Percentiles rank a stretch among this genome's conserved stretches.
Evolutionary conservation across 1,140 invertebrate species (phyloP).

Genomic region (Cydia strobilella): DNA sequence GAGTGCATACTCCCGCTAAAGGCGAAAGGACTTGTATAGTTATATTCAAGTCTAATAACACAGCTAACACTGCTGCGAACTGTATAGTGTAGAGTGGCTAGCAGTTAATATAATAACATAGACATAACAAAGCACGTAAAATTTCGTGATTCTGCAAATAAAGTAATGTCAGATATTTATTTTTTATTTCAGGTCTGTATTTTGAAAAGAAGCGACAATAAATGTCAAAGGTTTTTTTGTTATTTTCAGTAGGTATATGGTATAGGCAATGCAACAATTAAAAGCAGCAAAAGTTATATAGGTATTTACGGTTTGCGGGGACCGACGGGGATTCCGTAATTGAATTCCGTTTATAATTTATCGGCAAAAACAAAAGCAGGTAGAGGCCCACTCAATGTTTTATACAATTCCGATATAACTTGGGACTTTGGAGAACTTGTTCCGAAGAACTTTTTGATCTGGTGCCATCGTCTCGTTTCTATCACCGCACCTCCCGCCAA

Average conservation of each 20-base stretch:
- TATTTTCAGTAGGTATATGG: neutral
- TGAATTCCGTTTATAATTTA: constrained; percentile 23
- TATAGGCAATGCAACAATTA: constrained; percentile 21
- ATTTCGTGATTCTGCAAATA: too few relatives aligned
- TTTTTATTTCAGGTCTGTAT: neutral
- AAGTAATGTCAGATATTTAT: neutral
- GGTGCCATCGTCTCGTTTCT: too few relatives aligned
- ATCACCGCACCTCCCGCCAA: too few relatives aligned
- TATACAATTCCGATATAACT: constrained; percentile 20
- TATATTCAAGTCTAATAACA: too few relatives aligned
- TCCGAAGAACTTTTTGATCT: too few relatives aligned
- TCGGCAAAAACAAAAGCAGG: constrained; percentile 22
- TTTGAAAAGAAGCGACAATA: neutral
- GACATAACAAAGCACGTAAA: too few relatives aligned
- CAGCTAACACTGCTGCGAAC: too few relatives aligned
- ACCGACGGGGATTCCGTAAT: constrained; percentile 12
- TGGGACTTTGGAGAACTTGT: constrained; percentile 12
- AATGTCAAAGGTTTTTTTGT: neutral
- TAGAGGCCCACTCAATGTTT: constrained; percentile 16
- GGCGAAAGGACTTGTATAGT: neutral
- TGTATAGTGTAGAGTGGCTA: too few relatives aligned
- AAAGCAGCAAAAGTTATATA: constrained; percentile 21
- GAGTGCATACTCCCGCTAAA: too few relatives aligned
- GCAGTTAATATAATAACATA: too few relatives aligned
- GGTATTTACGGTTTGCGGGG: constrained; percentile 19